Evolutionary conservation across 2,113 vertebrate species (phyloP).

Genomic region (Lampris megalopsis): DNA sequence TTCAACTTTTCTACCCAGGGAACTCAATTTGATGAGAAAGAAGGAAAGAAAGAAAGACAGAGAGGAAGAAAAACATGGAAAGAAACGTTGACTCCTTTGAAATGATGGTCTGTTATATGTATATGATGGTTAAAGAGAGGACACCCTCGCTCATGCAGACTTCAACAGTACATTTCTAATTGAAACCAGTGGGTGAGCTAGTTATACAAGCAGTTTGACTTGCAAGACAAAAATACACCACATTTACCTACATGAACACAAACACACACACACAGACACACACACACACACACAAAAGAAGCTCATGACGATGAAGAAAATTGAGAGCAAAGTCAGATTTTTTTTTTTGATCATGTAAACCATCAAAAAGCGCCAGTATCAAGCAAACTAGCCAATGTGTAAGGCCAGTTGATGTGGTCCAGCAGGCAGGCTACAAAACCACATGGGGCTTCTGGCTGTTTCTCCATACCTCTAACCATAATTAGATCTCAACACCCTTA

Average conservation of each 20-base stretch:
- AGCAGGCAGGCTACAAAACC: slow-evolving; percentile 19
- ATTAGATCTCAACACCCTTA: slow-evolving; percentile 23
- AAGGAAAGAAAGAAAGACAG: slow-evolving; percentile 24
- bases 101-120: slow-evolving; percentile 53
- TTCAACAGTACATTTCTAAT: slow-evolving; percentile 54
- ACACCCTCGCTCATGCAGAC: slow-evolving; percentile 45
- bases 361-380: slow-evolving; percentile 28
- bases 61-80: slow-evolving; percentile 21
- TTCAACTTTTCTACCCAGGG: slow-evolving; percentile 53
- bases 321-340: slow-evolving; percentile 51
- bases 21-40: slow-evolving; percentile 44
- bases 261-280: slow-evolving; percentile 20
- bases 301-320: slow-evolving; percentile 61
- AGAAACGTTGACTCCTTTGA: slow-evolving; percentile 50
- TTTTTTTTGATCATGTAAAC: slow-evolving; percentile 65
- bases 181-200: slow-evolving; percentile 75
- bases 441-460: slow-evolving; percentile 23
- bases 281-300: slow-evolving; percentile 14
- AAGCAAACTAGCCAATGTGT: slow-evolving; percentile 30
- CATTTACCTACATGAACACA: slow-evolving; percentile 42
- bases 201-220: slow-evolving; percentile 56
- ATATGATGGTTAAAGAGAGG: slow-evolving; percentile 43
- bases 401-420: slow-evolving; percentile 50
- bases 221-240: slow-evolving; percentile 7
- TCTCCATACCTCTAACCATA: slow-evolving; percentile 18